Evolutionary conservation across 1,140 invertebrate species (phyloP).

Genomic region (Rhizoglyphus robini): DNA sequence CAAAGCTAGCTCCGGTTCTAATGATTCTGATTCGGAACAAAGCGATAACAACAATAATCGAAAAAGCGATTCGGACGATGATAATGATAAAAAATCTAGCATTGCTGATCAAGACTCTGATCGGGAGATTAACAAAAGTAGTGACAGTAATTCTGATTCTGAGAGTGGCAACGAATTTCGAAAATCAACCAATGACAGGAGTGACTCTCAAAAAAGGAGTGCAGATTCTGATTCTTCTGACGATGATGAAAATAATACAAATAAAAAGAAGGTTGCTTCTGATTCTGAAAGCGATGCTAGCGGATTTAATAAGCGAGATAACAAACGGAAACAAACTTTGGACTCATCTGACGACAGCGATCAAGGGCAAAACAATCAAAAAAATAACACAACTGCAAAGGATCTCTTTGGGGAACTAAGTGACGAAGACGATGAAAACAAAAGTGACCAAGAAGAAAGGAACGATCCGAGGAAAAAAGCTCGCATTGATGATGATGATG

Average conservation of each 20-base stretch:
- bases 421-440: slow-evolving; percentile 31
- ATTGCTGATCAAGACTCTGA: not conserved
- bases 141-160: not conserved
- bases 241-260: not conserved
- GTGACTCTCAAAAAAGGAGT: too few relatives aligned
- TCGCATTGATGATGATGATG: slow-evolving; percentile 20
- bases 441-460: slow-evolving; percentile 3
- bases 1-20: not conserved
- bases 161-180: not conserved
- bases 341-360: not conserved
- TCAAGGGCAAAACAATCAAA: not conserved
- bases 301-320: not conserved
- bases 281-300: not conserved
- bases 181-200: too few relatives aligned
- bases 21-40: not conserved
- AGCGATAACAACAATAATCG: not conserved
- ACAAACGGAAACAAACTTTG: not conserved
- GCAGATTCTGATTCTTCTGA: not conserved
- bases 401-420: slow-evolving; percentile 65
- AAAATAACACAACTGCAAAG: slow-evolving; percentile 39
- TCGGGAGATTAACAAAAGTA: not conserved
- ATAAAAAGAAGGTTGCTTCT: not conserved
- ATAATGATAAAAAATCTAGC: not conserved
- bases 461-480: slow-evolving; percentile 31
- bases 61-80: not conserved